Base-by-base conservation (phyloP, 2,888 invertebrate genomes). In the Dynastes tityus region DNA sequence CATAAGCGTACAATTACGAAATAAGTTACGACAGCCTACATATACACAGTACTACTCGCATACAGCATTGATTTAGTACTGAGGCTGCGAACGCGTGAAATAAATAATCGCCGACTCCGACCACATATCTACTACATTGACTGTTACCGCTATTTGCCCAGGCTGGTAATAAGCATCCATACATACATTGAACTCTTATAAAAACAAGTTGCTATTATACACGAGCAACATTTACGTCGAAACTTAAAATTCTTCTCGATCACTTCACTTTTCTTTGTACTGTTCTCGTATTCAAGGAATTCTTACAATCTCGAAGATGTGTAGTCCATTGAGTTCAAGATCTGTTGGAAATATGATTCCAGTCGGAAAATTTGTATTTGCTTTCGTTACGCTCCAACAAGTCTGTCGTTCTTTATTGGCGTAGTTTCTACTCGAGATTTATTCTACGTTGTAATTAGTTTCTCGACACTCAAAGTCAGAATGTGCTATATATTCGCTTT, bases 241-340 rank as follows among this genome's bases (percentile, higher is more conserved):
- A 22, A 8, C 22, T 8, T 6, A 55, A 5, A 22, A 55, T 55
- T 55, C 55, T 6, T 55, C 55, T 22, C 6, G n/a, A 22, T 16
- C 8, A 22, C 22, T n/a, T 55, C 55, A 16, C n/a, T 5, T 55
- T 16, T 1, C 2, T n/a, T 55, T 55, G 22, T 16, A 22, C 9
- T 16, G 22, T 22, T 55, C 22, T 55, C 55, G 8, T 22, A 22
- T 55, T 55, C 55, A 5, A 8, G 4, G 22, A 16, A 55, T 55
- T 55, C 22, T 22, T 55, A 5, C 22, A 55, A 55, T 55, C 45
- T 55, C 70, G 8, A 13, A 53, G 70, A 77, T 70, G 63, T 77
- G 63, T 68, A 68, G 61, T 58, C 77, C 40, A 70, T 70, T 77
- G 49, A 29, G 22, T 68, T 77, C 45, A 68, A 77, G 70, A 77